These are phyloP conservation scores for Cryptops parisi DNA, from an alignment of 2,888 invertebrate species.

Conservation along the genomic window DNA sequence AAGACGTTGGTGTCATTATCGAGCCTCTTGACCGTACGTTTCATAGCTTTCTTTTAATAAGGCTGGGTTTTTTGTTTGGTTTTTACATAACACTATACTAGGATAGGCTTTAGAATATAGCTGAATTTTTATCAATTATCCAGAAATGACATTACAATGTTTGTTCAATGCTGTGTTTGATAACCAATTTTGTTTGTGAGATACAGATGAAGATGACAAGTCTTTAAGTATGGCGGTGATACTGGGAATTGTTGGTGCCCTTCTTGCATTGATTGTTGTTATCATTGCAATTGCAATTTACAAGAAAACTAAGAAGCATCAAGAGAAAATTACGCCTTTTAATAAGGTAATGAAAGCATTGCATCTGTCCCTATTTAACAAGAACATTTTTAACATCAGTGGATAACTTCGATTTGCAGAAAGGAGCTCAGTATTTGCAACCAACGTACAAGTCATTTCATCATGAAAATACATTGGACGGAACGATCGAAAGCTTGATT, in stretches of 20 bases:
- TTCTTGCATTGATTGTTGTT: not conserved
- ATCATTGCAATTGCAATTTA: constrained; percentile 1
- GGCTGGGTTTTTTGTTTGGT: no score
- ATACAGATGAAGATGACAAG: not conserved
- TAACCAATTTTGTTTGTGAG: not conserved
- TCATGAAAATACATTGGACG: constrained; percentile 10
- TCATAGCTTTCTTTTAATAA: no score
- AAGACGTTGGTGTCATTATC: not conserved
- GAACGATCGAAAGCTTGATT: constrained; percentile 12
- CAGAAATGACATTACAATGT: no score
- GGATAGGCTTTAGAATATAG: no score
- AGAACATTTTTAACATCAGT: not conserved
- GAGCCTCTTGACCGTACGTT: no score
- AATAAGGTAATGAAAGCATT: not conserved
- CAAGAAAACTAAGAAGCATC: constrained; percentile 3
- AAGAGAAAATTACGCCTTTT: constrained; percentile 8
- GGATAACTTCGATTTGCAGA: not conserved
- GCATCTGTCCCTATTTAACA: not conserved
- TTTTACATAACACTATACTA: no score
- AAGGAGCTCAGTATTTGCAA: not conserved
- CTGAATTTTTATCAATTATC: no score
- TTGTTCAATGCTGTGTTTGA: not conserved
- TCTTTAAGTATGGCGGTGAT: not conserved
- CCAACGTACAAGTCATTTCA: constrained; percentile 11
- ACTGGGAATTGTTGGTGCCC: not conserved